phyloP scores from a whole-genome alignment of 2,888 invertebrate species.

The Eucera pruinosa region DNA sequence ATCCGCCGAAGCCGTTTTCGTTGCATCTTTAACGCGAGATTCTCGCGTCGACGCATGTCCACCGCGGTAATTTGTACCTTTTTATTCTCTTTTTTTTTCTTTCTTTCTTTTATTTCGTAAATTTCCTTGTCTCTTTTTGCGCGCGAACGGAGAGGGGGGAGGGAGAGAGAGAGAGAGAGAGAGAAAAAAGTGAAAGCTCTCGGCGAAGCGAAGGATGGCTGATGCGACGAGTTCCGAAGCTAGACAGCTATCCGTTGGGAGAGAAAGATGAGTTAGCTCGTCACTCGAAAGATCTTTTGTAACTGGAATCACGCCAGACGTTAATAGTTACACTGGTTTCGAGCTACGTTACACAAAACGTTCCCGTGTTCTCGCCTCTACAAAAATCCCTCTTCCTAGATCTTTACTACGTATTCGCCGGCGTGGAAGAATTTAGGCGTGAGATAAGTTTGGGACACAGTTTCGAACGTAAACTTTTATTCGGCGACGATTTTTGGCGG shows the following conservation, averaged over 20 bases:
- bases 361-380: slow-evolving; percentile 19
- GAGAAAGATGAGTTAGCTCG: slow-evolving; percentile 38
- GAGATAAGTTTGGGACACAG: too few species aligned
- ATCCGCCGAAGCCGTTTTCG: neutral
- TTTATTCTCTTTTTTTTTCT: neutral
- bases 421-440: too few species aligned
- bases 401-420: neutral
- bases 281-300: slow-evolving; percentile 42
- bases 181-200: neutral
- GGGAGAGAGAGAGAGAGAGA: too few species aligned
- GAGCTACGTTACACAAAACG: slow-evolving; percentile 26
- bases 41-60: neutral
- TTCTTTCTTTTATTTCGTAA: neutral
- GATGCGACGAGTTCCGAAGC: slow-evolving; percentile 6
- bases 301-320: slow-evolving; percentile 52
- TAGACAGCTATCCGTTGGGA: slow-evolving; percentile 24
- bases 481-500: too few species aligned
- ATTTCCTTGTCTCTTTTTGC: neutral
- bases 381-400: neutral
- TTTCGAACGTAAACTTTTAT: too few species aligned
- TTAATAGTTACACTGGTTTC: slow-evolving; percentile 54
- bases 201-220: neutral
- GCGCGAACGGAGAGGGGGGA: too few species aligned
- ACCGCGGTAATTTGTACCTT: slow-evolving; percentile 2
- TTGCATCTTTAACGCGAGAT: neutral